Base-by-base conservation (phyloP, 2,113 vertebrate genomes). In the Propithecus coquereli region DNA sequence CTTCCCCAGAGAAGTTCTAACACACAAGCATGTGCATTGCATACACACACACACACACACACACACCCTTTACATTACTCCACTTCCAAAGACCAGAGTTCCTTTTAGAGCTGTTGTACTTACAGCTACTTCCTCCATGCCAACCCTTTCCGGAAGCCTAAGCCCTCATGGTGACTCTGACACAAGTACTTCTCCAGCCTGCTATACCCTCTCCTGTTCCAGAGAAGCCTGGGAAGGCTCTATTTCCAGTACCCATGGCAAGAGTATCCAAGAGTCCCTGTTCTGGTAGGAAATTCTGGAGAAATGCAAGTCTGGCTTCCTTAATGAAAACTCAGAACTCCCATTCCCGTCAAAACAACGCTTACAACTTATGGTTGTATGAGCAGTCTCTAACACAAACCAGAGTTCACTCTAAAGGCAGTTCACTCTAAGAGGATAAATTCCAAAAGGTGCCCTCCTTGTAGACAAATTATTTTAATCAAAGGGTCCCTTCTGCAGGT, bases 11-110 rank as follows among this genome's bases (percentile, higher is more conserved):
- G 65, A 93, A 71, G 16, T 32, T 47, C 34, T 25, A 68, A 76
- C 6, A 45, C 18, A 23, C 20, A 47, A 7, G 4, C 22, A 17
- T 43, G 52, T 50, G n/a, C 8, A 1, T n/a, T n/a, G 37, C 6
- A 14, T 6, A 0, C 18, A 0, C 0, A 11, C 9, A 0, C 18
- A 4, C 25, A 1, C 43, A 18, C 37, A 43, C 43, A 47, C 18
- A 23, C 1, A 43, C 16, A 30, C 23, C 23, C 76, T 54, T n/a
- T 37, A 17, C 8, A 43, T 2, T 8, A 34, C 32, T 43, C 43
- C 16, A 65, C 3, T 59, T 86, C 5, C 50, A 88, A 83, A 87
- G 17, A 40, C 40, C 22, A 37, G 45, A 79, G 73, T 34, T 92
- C 73, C 50, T 47, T 14, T 14, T 16, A 4, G 25, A 87, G 17